A percentile compares a stretch with the other conserved stretches of the same genome.
These are phyloP conservation scores for Oxytorus armatus DNA, from an alignment of 2,888 invertebrate species.

Conservation along the genomic window DNA sequence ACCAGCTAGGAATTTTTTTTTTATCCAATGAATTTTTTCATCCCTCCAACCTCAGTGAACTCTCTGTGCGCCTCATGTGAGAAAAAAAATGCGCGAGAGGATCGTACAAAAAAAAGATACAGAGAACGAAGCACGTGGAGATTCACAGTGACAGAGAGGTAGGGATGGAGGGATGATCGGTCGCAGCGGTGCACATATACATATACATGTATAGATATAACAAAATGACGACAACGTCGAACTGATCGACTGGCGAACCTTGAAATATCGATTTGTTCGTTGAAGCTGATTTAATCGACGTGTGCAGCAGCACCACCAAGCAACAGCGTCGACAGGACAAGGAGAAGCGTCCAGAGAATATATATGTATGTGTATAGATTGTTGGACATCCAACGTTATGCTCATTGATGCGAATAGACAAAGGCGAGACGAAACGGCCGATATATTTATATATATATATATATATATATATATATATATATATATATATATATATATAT, in stretches of 20 bases:
- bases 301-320: conserved; percentile 66
- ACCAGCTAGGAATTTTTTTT: background rate
- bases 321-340: conserved; percentile 49
- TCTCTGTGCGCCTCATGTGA: conserved; percentile 2
- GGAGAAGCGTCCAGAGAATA: conserved; percentile 22
- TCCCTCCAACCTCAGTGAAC: background rate
- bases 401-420: conserved; percentile 73
- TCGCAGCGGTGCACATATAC: conserved; percentile 23
- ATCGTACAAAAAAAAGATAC: conserved; percentile 4
- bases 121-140: conserved; percentile 11
- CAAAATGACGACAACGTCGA: conserved; percentile 49
- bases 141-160: conserved; percentile 12
- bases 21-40: conserved; percentile 16
- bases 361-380: conserved; percentile 18
- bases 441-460: background rate
- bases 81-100: conserved; percentile 27
- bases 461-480: conserved; percentile 5
- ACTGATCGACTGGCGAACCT: conserved; percentile 75
- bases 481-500: background rate
- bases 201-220: conserved; percentile 37
- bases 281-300: conserved; percentile 80
- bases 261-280: conserved; percentile 81
- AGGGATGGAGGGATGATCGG: conserved; percentile 32
- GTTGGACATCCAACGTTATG: conserved; percentile 59
- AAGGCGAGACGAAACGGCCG: conserved; percentile 62